These are phyloP conservation scores for Rhynchophorus ferrugineus DNA, from an alignment of 1,140 invertebrate species.

Conservation along the genomic window DNA sequence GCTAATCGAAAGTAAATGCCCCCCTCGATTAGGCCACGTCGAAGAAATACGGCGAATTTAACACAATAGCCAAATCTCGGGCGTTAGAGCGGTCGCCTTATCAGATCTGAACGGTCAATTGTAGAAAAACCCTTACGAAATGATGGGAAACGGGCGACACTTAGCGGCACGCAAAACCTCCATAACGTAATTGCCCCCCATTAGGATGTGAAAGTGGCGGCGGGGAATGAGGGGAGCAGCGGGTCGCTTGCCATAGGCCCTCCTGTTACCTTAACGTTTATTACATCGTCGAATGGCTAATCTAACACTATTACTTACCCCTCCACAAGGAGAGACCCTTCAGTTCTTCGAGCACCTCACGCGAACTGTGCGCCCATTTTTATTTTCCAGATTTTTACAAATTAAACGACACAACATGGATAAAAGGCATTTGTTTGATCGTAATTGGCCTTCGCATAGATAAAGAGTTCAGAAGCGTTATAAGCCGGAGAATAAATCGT, in stretches of 20 bases:
- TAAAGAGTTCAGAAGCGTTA: too few relatives aligned
- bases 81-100: neutral
- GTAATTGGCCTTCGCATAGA: too few relatives aligned
- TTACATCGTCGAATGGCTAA: conserved; percentile 25
- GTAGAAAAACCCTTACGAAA: conserved; percentile 23
- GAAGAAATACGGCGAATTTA: conserved; percentile 10
- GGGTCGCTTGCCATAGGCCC: conserved; percentile 4
- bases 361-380: conserved; percentile 6
- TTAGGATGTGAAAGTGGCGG: conserved; percentile 6
- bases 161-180: conserved; percentile 23
- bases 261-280: conserved; percentile 21
- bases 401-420: conserved; percentile 2
- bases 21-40: neutral
- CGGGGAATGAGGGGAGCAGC: conserved; percentile 8
- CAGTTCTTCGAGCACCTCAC: conserved; percentile 1
- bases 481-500: too few relatives aligned
- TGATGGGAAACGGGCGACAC: conserved; percentile 25
- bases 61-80: conserved; percentile 16
- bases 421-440: neutral
- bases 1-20: conserved; percentile 6
- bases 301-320: conserved; percentile 23
- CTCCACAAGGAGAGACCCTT: neutral
- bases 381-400: conserved; percentile 5
- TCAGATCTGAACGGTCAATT: conserved; percentile 20
- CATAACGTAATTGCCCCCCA: conserved; percentile 26